Conservation (phyloP, 2,113 vertebrate genomes). For the Octodon degus region DNA sequence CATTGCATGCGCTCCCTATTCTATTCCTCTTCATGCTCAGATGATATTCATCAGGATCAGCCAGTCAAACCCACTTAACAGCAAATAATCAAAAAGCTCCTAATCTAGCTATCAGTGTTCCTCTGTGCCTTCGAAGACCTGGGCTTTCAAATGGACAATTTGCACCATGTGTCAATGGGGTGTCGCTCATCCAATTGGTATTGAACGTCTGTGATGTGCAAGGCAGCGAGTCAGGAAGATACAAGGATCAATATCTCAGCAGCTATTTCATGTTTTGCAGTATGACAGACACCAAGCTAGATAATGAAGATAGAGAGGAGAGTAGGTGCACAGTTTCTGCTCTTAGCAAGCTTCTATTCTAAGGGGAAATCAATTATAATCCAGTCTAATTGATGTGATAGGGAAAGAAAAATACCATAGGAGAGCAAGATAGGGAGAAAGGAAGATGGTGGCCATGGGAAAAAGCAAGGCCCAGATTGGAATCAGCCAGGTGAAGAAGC, state of each 20-base stretch:
- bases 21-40: neutral
- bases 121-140: neutral
- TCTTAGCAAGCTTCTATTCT: neutral
- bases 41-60: neutral
- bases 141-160: neutral
- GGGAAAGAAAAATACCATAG: neutral
- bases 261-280: neutral
- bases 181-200: neutral
- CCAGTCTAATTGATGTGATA: neutral
- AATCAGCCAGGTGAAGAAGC: neutral
- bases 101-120: neutral
- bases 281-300: neutral
- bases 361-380: neutral
- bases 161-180: neutral
- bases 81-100: neutral
- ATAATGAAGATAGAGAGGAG: neutral
- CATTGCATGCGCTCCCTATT: neutral
- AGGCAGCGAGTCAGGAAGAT: neutral
- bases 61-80: conserved; percentile 19
- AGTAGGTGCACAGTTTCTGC: neutral
- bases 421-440: neutral
- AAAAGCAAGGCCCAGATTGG: neutral
- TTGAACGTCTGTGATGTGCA: neutral
- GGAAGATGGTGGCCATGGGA: neutral
- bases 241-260: neutral